Percentiles rank a stretch among this genome's conserved stretches.
Conservation (phyloP, 2,113 vertebrate genomes). For the Gadus macrocephalus region DNA sequence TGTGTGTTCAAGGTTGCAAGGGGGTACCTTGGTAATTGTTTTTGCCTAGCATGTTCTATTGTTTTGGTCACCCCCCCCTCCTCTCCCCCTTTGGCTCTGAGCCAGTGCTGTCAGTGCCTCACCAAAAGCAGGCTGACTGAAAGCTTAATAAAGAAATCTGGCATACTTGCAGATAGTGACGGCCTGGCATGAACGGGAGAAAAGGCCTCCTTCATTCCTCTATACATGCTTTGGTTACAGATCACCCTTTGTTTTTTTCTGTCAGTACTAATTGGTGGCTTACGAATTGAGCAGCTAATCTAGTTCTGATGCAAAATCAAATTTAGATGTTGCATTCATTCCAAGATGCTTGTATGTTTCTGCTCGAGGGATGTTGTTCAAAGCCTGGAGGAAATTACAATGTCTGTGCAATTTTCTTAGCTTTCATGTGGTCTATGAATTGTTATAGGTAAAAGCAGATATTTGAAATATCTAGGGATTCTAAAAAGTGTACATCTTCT, state of each 20-base stretch:
- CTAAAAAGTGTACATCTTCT: neutral
- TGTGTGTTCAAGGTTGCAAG: too few relatives aligned
- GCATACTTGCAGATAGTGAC: neutral
- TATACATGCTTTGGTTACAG: neutral
- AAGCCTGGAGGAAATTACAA: neutral
- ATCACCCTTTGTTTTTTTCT: neutral
- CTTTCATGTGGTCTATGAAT: too few relatives aligned
- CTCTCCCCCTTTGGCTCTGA: neutral
- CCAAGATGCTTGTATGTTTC: neutral
- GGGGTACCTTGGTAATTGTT: neutral
- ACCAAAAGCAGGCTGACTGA: neutral
- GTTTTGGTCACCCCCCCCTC: neutral
- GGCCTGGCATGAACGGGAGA: too few relatives aligned
- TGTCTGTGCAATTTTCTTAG: neutral
- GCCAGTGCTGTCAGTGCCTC: slow-evolving; percentile 10
- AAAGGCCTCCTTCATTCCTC: too few relatives aligned
- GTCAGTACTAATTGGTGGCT: neutral
- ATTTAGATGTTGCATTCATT: too few relatives aligned
- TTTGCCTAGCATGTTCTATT: neutral
- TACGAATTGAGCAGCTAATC: too few relatives aligned
- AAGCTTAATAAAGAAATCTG: neutral
- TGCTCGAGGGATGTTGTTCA: neutral
- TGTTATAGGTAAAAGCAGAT: too few relatives aligned
- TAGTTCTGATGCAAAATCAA: too few relatives aligned
- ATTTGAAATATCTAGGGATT: neutral